Evolutionary conservation across 53 echinoderm and acorn worm genomes (phyloP), one percentile per base, ranked within the genome.

Genomic region (Mesocentrotus franciscanus): DNA sequence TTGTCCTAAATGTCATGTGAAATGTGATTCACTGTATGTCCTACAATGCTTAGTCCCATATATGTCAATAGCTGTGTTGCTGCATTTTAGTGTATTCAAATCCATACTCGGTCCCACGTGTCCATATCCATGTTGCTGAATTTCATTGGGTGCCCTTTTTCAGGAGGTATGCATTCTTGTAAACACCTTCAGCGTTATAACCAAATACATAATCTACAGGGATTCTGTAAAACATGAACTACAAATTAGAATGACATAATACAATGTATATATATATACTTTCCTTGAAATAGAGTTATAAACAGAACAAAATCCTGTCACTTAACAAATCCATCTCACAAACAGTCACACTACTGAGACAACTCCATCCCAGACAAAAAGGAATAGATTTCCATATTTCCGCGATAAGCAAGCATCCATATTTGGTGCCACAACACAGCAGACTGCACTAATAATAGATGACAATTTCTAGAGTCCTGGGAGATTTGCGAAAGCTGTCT

Each of bases 371-470:
- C 12, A 58, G 58, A 87, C 49, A 57, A 56, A 26, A 9, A 27
- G n/a, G 56, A 27, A 87, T 16, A 27, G 10, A 87, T 87, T 87
- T 87, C 87, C 87, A 87, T 87, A 87, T 57, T 87, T 58, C 57
- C 59, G 9, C 87, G 7, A 24, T 87, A 87, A 85, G 26, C 15
- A 10, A 58, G 26, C 56, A 87, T 57, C 87, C 87, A 57, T 87
- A 87, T 87, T 57, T 87, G 87, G 87, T 57, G 13, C 4, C 87
- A 57, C n/a, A 87, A 26, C n/a, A 87, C 5, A 20, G 12, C n/a
- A 87, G 87, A 18, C 58, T 57, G 58, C 14, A 26, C 87, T 87
- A 87, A 57, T 57, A 87, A 87, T 87, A 87, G 87, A 26, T 13
- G 2, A 5, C 29, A 27, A 87, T 87, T 27, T 58, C 18, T 1